A percentile compares a stretch with the other conserved stretches of the same genome.
These are phyloP conservation scores for Megalurothrips usitatus DNA, from an alignment of 2,888 invertebrate species.

Conservation along the genomic window DNA sequence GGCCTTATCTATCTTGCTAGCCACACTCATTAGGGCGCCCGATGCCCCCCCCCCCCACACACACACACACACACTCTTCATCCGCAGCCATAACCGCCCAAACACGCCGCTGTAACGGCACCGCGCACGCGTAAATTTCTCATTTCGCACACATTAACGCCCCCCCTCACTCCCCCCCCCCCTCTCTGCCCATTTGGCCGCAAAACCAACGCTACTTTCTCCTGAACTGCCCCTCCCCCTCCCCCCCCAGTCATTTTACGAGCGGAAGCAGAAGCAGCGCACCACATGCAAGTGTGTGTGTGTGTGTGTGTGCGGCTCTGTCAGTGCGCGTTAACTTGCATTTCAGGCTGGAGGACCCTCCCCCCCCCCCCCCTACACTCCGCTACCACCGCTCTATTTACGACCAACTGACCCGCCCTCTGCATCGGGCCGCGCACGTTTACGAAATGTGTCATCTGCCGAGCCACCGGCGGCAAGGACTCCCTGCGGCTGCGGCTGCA, in stretches of 20 bases:
- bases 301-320: too few relatives aligned
- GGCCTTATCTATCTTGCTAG: neutral
- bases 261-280: too few relatives aligned
- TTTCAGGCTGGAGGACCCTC: too few relatives aligned
- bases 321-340: too few relatives aligned
- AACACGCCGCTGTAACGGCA: neutral
- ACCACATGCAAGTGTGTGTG: too few relatives aligned
- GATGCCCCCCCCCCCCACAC: neutral
- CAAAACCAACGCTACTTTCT: too few relatives aligned
- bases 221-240: too few relatives aligned
- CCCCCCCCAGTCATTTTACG: too few relatives aligned
- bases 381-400: too few relatives aligned
- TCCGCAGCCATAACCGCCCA: neutral
- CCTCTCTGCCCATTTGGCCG: too few relatives aligned
- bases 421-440: neutral
- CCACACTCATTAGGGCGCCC: neutral
- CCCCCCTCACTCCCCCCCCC: neutral
- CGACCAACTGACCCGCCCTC: too few relatives aligned
- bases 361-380: too few relatives aligned
- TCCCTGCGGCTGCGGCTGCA: neutral
- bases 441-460: neutral
- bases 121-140: constrained; percentile 20
- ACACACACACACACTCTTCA: neutral
- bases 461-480: neutral
- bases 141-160: neutral